Base-by-base conservation (phyloP, 1,140 invertebrate species). In the Parasteatoda tepidariorum region DNA sequence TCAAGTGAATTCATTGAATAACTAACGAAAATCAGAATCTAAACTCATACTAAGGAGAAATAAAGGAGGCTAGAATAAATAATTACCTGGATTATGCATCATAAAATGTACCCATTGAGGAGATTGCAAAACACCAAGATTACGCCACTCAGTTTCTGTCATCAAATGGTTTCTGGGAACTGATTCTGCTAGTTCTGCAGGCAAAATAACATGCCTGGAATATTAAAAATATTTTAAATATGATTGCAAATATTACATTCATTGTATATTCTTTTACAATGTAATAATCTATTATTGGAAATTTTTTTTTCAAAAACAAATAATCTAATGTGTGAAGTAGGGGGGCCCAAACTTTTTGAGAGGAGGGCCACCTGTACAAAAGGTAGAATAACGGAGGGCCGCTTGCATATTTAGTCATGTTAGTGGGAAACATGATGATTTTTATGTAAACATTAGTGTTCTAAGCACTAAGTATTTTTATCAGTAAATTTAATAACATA, bases 31-130 rank as follows among this genome's bases (percentile, higher is more conserved):
- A n/a, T n/a, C n/a, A n/a, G n/a, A n/a, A n/a, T n/a, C n/a, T n/a
- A n/a, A n/a, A n/a, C n/a, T n/a, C n/a, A n/a, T n/a, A n/a, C n/a
- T n/a, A n/a, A n/a, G n/a, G n/a, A n/a, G n/a, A n/a, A n/a, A n/a
- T n/a, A n/a, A n/a, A n/a, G n/a, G n/a, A n/a, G n/a, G n/a, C n/a
- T n/a, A 48, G 18, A 48, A 2, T 33, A 41, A 15, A 0, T 6
- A 38, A n/a, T 15, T 48, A 71, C 78, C 84, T 67, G 97, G 96
- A 87, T 93, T 91, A 90, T 98, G 96, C 84, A 93, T 93, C 95
- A 98, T 97, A 86, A 97, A 98, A 90, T 98, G 96, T 6, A 96
- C 91, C 97, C 97, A 98, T 54, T 96, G 96, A 86, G 94, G 93
- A 88, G 95, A 96, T 88, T 98, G 96, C 89, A 97, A 95, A 2